Base-by-base conservation (phyloP, 2,888 invertebrate species). In the Cheilosia urbana region DNA sequence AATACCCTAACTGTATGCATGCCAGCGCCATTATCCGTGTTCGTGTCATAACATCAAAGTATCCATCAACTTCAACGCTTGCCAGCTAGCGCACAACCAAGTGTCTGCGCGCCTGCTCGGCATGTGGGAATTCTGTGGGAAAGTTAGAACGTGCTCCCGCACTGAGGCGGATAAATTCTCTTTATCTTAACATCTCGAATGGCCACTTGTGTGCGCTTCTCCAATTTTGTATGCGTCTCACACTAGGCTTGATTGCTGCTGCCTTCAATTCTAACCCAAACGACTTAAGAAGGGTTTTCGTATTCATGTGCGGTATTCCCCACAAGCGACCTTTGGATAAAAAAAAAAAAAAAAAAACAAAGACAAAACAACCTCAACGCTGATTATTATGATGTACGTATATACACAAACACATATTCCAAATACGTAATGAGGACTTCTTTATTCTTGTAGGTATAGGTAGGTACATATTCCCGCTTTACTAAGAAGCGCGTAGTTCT, bases 61-160 rank as follows among this genome's bases (percentile, higher is more conserved):
- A 76, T 71, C 65, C 58, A 76, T 81, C 76, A 76, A 58, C 81
- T 58, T 81, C 63, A 76, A 80, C 66, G 40, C 55, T 60, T 68
- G 76, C 51, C 71, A 71, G 71, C 55, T 55, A 78, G 71, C 69
- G 71, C 78, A 65, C 78, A 71, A 40, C 78, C 69, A 71, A 71
- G 57, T 71, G 63, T 77, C 63, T 81, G 81, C 69, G 63, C 57
- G 76, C 76, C 68, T 63, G 63, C 69, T 81, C 49, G 24, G 77
- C 77, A 72, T 77, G 77, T 55, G 71, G 66, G 72, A 72, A 72
- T 82, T 77, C 82, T 82, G 71, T 83, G 83, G 78, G 79, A 83
- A 83, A 68, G 72, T 78, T 55, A 53, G 62, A 83, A 83, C 78
- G 73, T 79, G 79, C 63, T 73, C 82, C 72, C 77, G 66, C 71